Evolutionary conservation across 2,888 invertebrate species (phyloP).

Genomic region (Willowsia nigromaculata): DNA sequence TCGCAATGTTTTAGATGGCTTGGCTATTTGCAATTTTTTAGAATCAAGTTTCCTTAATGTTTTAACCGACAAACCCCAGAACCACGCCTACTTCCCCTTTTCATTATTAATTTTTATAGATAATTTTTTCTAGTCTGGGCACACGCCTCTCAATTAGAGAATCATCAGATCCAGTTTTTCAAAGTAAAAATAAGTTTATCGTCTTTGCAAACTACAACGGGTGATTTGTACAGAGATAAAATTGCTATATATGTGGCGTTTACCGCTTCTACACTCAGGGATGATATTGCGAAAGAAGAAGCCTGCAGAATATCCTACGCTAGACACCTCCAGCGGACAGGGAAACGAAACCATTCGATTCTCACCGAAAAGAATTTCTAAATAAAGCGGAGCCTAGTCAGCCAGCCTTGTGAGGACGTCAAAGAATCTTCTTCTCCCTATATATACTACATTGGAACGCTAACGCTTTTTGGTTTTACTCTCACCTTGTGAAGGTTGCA

Average conservation of each 20-base stretch:
- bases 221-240: no score
- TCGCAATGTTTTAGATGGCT: no score
- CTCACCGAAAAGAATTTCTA: conserved; percentile 50
- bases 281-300: conserved; percentile 19
- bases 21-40: no score
- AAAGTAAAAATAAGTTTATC: background rate
- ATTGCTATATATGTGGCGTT: background rate
- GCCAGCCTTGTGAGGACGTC: conserved; percentile 75
- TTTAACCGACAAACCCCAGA: background rate
- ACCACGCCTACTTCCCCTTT: background rate
- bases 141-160: no score
- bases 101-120: no score
- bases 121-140: no score
- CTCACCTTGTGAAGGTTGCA: conserved; percentile 77
- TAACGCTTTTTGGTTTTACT: conserved; percentile 1
- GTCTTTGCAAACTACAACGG: background rate
- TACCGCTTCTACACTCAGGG: background rate
- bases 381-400: conserved; percentile 61
- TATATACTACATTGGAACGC: background rate
- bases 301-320: background rate
- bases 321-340: background rate
- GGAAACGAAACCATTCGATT: conserved; percentile 13
- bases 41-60: background rate
- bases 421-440: conserved; percentile 61
- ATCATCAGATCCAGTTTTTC: no score